Evolutionary conservation across 2,113 vertebrate species (phyloP), one percentile per base, ranked within the genome.

Genomic region (Corynorhinus townsendii): DNA sequence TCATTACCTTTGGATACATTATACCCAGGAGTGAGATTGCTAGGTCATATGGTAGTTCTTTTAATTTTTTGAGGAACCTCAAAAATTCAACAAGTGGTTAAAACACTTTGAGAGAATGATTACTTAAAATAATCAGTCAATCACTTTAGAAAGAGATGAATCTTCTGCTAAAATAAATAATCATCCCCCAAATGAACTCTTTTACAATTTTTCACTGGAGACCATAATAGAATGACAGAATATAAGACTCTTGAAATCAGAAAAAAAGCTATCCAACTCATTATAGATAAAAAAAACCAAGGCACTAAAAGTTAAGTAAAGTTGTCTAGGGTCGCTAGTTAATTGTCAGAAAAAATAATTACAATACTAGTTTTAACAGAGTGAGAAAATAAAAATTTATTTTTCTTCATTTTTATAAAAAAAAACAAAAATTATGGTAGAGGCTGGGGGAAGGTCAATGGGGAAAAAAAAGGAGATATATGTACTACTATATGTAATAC

Each of bases 231-330:
- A 86, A 92, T 49, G 28, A 80, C n/a, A 84, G 64, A 89, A 69
- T 30, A 30, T 24, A 69, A 45, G n/a, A 56, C 11, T 49, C n/a
- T 8, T 66, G 30, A 95, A 40, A 24, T 95, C 59, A 16, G 72
- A 89, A 91, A 71, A n/a, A 92, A 93, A 80, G 26, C 20, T 54
- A 26, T 81, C 72, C 62, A 54, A 9, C 15, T 89, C 45, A 68
- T 52, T 73, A 75, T 0, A 83, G 54, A 96, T 30, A 90, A 92
- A 24, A 26, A 26, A 84, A 96, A 93, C 40, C 40, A 45, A 95
- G 49, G 66, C 35, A 33, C 19, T 80, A 84, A 89, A 54, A 24
- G 54, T 40, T 83, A 93, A 80, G 16, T 26, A 45, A 82, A 68
- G 33, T 43, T 89, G 30, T 38, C 43, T 56, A 84, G 24, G 22